These are phyloP conservation scores for Archips crataeganus DNA, from an alignment of 2,888 invertebrate species.

Conservation along the genomic window DNA sequence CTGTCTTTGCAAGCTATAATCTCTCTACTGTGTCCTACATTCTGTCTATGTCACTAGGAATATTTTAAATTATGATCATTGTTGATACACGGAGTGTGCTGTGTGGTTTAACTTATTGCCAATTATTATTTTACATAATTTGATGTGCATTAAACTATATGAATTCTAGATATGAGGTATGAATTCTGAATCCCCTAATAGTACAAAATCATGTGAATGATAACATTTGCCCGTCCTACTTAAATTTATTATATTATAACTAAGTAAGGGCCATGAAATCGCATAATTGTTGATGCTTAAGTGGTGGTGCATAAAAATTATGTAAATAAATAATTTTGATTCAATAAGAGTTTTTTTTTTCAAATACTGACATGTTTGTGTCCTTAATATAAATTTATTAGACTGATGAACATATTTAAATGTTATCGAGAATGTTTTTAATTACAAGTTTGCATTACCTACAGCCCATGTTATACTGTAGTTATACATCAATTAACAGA, in stretches of 20 bases:
- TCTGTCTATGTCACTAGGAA: slow-evolving; percentile 52
- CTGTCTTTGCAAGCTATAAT: slow-evolving; percentile 97
- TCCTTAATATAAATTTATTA: background rate
- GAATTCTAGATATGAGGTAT: slow-evolving; percentile 16
- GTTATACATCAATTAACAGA: background rate
- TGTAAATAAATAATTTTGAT: slow-evolving; percentile 50
- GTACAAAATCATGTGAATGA: slow-evolving; percentile 65
- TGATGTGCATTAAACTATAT: slow-evolving; percentile 40
- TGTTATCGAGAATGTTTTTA: slow-evolving; percentile 1
- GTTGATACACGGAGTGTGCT: slow-evolving; percentile 48
- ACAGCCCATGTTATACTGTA: background rate
- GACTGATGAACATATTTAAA: background rate
- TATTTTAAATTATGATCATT: slow-evolving; percentile 34
- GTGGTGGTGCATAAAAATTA: slow-evolving; percentile 42
- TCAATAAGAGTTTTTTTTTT: slow-evolving; percentile 30
- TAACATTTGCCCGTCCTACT: slow-evolving; percentile 67
- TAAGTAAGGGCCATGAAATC: slow-evolving; percentile 51
- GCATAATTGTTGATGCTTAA: slow-evolving; percentile 29
- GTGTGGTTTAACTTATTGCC: slow-evolving; percentile 48
- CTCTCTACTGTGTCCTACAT: slow-evolving; percentile 44
- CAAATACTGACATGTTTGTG: background rate
- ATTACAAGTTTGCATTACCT: background rate
- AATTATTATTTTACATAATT: slow-evolving; percentile 39
- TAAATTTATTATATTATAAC: slow-evolving; percentile 50
- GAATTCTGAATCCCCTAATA: slow-evolving; percentile 53